Conservation (phyloP, 53 echinoderm and acorn worm species). For the Echinarachnius parma region DNA sequence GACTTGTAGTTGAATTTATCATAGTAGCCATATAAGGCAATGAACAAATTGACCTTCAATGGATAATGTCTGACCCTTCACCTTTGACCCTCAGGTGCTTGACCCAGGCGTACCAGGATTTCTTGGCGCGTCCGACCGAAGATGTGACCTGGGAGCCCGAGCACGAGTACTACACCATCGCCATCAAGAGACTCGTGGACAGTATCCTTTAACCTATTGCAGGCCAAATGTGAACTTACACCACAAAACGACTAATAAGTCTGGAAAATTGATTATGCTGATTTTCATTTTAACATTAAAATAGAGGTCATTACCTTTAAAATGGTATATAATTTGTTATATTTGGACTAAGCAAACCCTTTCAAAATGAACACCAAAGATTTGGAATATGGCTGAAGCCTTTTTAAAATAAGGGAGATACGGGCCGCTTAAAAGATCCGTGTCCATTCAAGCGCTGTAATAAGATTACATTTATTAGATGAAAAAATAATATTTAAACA, state of each 20-base stretch:
- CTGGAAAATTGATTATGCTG: neutral
- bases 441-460: too few relatives aligned
- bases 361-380: too few relatives aligned
- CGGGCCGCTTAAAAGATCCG: too few relatives aligned
- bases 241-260: neutral
- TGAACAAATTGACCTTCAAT: neutral
- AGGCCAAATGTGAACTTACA: neutral
- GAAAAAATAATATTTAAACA: too few relatives aligned
- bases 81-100: slow-evolving; percentile 67
- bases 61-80: neutral
- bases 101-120: slow-evolving; percentile 72
- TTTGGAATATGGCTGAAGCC: too few relatives aligned
- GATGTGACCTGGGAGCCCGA: slow-evolving; percentile 68
- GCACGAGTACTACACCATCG: slow-evolving; percentile 69
- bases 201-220: slow-evolving; percentile 73
- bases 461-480: too few relatives aligned
- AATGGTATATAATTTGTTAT: too few relatives aligned
- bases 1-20: neutral
- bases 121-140: slow-evolving; percentile 29
- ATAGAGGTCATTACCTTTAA: neutral
- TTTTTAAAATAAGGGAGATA: too few relatives aligned
- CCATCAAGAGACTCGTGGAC: slow-evolving; percentile 84
- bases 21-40: neutral
- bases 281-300: neutral
- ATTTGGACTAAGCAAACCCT: too few relatives aligned